Evolutionary conservation across 2,113 vertebrate genomes (phyloP).

Genomic region (Pelodiscus sinensis): DNA sequence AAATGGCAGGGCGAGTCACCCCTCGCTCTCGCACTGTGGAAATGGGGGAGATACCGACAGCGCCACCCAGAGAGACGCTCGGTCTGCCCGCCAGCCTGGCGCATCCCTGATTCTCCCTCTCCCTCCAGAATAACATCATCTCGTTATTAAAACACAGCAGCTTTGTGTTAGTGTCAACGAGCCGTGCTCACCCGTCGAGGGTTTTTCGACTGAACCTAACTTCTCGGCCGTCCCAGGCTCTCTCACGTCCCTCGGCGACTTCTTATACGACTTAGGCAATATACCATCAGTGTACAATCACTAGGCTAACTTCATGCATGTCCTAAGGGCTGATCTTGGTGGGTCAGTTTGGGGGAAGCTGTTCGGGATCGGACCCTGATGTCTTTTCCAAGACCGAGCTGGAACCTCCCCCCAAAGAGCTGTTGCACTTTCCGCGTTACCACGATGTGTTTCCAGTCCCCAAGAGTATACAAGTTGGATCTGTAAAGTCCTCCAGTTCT

Average conservation of each 20-base stretch:
- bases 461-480: background rate
- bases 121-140: background rate
- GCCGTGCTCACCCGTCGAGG: too few relatives aligned
- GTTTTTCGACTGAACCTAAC: background rate
- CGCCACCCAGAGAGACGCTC: background rate
- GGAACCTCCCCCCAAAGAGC: fast-evolving
- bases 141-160: background rate
- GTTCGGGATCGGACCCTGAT: background rate
- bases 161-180: background rate
- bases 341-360: background rate
- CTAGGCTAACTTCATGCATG: background rate
- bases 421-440: background rate
- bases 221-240: background rate
- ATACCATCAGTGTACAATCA: background rate
- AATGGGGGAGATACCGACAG: background rate
- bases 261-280: background rate
- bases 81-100: background rate
- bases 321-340: fast-evolving
- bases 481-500: background rate
- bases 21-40: background rate
- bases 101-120: background rate
- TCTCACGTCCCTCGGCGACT: background rate
- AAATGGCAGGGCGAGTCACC: background rate
- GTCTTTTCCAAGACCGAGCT: fast-evolving
- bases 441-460: background rate